Evolutionary conservation across 2,888 invertebrate species (phyloP), one percentile per base, ranked within the genome.

Genomic region (Kryphioiulus occultus): DNA sequence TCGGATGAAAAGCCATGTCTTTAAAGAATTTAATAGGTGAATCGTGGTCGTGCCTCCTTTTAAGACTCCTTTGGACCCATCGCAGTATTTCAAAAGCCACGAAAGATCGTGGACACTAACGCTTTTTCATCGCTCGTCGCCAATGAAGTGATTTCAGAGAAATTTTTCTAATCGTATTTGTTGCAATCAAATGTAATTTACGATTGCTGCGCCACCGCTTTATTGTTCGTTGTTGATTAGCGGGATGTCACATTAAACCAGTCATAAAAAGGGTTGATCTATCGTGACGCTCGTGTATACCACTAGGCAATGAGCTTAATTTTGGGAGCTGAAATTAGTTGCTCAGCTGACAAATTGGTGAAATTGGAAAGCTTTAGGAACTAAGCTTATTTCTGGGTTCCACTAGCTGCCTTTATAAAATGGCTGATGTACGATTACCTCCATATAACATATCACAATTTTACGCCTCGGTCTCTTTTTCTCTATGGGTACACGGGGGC

Each of bases 171-270:
- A 59, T 17, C 22, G 59, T 59, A 59, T 47, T 47, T 59, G 59
- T 22, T 59, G 22, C 59, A 22, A 59, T 59, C 59, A n/a, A 59
- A 59, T 22, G 59, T 59, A 59, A 59, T 59, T 59, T 59, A 59
- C 59, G 59, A 59, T 59, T 59, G 59, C 59, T 59, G 59, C 59
- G 59, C 59, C 59, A 59, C 5, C 59, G 22, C 17, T 59, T 59
- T 59, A 59, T 59, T 59, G 59, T 59, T 59, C 59, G 59, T 22
- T 59, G 59, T 59, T 59, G 59, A 59, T 59, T 59, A 22, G 59
- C 7, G 7, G 59, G 22, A 59, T 59, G 59, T 59, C 59, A n/a
- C 59, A 59, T 59, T 59, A 59, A 59, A 59, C n/a, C 59, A 22
- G 22, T 22, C 59, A 59, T 59, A 59, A 59, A 59, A 59, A 59